Evolutionary conservation across 2,797 vertebrate species (phyloP).

Genomic region (Sphenopsis melanotis): DNA sequence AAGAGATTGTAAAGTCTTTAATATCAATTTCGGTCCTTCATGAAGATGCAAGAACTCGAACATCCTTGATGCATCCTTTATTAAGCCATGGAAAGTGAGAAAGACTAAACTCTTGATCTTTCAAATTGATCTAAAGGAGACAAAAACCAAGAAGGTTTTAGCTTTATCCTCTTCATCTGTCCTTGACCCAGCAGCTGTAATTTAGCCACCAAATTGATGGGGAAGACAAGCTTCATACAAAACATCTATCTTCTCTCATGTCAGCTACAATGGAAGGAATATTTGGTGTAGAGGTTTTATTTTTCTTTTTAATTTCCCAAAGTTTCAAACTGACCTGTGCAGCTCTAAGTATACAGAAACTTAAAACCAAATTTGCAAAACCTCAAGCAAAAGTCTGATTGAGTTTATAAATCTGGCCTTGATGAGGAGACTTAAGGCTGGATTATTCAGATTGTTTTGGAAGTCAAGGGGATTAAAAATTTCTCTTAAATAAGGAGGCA

Average conservation of each 20-base stretch:
- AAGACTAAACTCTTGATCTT: background rate
- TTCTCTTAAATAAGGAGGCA: background rate
- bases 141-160: background rate
- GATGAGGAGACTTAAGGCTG: background rate
- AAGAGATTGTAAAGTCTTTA: background rate
- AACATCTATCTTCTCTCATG: background rate
- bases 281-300: background rate
- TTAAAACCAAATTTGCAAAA: slow-evolving; percentile 9
- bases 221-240: background rate
- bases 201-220: background rate
- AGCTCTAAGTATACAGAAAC: background rate
- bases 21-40: background rate
- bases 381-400: background rate
- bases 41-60: background rate
- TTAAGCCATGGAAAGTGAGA: background rate
- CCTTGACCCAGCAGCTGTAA: background rate
- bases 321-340: background rate
- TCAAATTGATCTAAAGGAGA: background rate
- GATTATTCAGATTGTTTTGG: slow-evolving; percentile 5
- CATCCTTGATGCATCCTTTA: background rate
- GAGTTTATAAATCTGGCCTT: background rate
- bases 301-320: background rate
- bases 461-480: background rate
- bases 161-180: background rate
- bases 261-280: background rate